A percentile compares a stretch with the other conserved stretches of the same genome.
Conservation (phyloP, 2,888 invertebrate genomes). For the Pachydiplax longipennis region DNA sequence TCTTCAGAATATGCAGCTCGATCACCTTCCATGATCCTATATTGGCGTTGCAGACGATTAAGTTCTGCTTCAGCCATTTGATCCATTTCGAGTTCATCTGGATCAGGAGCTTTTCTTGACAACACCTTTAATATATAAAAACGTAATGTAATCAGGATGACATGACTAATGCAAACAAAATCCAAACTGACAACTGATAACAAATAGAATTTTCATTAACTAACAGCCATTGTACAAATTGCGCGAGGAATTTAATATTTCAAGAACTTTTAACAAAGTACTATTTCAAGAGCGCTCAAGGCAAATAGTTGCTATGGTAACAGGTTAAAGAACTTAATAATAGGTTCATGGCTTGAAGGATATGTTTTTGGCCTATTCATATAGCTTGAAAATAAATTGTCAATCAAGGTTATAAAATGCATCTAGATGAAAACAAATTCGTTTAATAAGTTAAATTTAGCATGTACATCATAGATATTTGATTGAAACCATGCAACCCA, state of each 20-base stretch:
- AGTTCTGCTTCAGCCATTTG: slow-evolving; percentile 81
- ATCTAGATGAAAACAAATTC: too few species aligned
- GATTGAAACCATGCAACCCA: not conserved
- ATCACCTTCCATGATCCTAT: slow-evolving; percentile 84
- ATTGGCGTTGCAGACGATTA: slow-evolving; percentile 76
- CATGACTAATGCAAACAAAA: not conserved
- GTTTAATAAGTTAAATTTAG: too few species aligned
- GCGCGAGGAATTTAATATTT: not conserved
- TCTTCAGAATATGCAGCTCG: slow-evolving; percentile 74
- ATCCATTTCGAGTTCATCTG: slow-evolving; percentile 77
- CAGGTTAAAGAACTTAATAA: not conserved
- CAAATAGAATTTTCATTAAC: not conserved
- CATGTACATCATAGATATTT: too few species aligned
- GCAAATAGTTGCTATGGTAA: slow-evolving; percentile 16
- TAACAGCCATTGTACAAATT: not conserved
- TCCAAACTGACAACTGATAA: not conserved
- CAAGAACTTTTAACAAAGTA: not conserved
- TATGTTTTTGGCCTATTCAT: too few species aligned
- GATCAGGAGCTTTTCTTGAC: slow-evolving; percentile 51
- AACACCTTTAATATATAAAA: not conserved
- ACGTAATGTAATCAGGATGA: not conserved
- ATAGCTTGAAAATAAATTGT: too few species aligned
- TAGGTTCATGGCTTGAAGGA: too few species aligned
- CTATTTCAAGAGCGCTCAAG: not conserved
- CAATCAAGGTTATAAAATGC: too few species aligned